A percentile compares a stretch with the other conserved stretches of the same genome.
Evolutionary conservation across 2,888 invertebrate species (phyloP).

Genomic region (Tenthredo scrophulariae): DNA sequence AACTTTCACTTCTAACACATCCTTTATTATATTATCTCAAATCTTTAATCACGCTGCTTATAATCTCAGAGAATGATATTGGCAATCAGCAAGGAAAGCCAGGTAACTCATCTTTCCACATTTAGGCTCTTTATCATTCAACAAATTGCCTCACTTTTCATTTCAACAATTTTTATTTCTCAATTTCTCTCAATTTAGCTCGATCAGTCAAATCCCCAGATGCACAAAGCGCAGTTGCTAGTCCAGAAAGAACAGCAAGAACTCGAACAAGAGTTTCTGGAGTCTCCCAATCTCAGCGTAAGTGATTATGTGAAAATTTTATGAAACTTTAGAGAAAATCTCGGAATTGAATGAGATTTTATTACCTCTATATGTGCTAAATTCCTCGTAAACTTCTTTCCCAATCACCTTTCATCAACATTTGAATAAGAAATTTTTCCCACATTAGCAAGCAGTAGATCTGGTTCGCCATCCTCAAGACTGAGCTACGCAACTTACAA

Average conservation of each 20-base stretch:
- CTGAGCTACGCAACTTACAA: slow-evolving; percentile 86
- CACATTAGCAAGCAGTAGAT: slow-evolving; percentile 91
- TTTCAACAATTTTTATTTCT: slow-evolving; percentile 38
- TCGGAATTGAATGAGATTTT: slow-evolving; percentile 21
- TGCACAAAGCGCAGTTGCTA: slow-evolving; percentile 78
- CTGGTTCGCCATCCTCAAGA: slow-evolving; percentile 95
- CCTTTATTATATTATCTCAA: slow-evolving; percentile 60
- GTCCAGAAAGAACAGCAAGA: slow-evolving; percentile 82
- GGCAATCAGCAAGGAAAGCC: slow-evolving; percentile 65
- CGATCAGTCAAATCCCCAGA: slow-evolving; percentile 84
- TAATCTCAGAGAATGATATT: slow-evolving; percentile 66
- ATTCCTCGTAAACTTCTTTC: not conserved
- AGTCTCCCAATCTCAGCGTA: slow-evolving; percentile 96
- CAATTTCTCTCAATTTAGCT: slow-evolving; percentile 78
- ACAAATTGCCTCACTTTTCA: not conserved
- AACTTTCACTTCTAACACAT: not conserved
- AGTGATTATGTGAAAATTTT: slow-evolving; percentile 75
- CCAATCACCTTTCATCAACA: not conserved
- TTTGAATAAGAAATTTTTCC: slow-evolving; percentile 9
- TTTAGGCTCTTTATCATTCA: not conserved
- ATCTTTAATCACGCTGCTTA: slow-evolving; percentile 62
- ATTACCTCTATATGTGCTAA: slow-evolving; percentile 56
- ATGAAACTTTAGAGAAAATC: not conserved
- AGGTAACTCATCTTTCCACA: slow-evolving; percentile 60
- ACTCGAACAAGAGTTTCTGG: slow-evolving; percentile 86